Evolutionary conservation across 30 jellyfish, hydroid and myxozoan genomes (phyloP).

Genomic region (Rhopilema esculentum): DNA sequence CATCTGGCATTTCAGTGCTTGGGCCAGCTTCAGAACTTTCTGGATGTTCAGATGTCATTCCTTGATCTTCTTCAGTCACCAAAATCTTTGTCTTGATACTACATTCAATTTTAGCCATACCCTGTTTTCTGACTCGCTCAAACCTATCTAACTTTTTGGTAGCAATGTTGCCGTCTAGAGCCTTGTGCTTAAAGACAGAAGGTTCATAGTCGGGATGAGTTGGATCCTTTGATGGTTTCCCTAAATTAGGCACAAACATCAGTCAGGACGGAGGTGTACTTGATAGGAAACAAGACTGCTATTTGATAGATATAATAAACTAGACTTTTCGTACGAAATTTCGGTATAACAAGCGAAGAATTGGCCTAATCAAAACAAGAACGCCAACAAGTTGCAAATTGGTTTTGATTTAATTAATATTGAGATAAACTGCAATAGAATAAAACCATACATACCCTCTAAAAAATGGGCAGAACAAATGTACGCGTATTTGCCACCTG

Average conservation of each 20-base stretch:
- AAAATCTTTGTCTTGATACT: background rate
- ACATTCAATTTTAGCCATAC: background rate
- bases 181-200: background rate
- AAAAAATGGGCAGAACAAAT: background rate
- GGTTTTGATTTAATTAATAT: background rate
- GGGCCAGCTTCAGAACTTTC: background rate
- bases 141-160: background rate
- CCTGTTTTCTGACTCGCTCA: background rate
- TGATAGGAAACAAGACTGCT: background rate
- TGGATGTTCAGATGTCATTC: background rate
- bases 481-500: background rate
- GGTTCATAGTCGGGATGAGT: conserved; percentile 18
- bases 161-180: background rate
- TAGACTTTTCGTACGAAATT: background rate
- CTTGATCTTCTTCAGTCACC: background rate
- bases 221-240: background rate
- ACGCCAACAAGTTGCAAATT: background rate
- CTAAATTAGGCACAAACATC: background rate
- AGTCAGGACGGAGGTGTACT: background rate
- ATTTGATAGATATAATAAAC: background rate
- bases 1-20: background rate
- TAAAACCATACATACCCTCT: background rate
- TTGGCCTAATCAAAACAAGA: background rate
- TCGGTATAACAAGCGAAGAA: background rate
- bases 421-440: background rate